Evolutionary conservation across 2,797 vertebrate species (phyloP).

Genomic region (Gastrophryne carolinensis): DNA sequence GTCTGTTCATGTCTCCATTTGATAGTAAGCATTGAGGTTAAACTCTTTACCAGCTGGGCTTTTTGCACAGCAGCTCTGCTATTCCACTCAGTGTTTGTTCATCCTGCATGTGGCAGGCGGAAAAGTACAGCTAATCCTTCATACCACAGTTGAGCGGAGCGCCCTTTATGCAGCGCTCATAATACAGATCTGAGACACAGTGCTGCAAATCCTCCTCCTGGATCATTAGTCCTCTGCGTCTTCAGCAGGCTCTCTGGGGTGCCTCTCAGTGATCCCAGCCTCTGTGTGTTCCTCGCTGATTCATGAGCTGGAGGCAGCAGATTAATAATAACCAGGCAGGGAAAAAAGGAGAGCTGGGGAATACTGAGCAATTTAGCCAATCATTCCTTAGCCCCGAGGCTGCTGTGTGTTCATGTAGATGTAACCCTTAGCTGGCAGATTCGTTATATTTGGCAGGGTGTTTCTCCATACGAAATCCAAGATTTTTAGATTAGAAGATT

Average conservation of each 20-base stretch:
- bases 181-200: slow-evolving; percentile 43
- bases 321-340: slow-evolving; percentile 22
- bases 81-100: slow-evolving; percentile 52
- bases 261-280: slow-evolving; percentile 17
- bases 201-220: slow-evolving; percentile 40
- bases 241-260: slow-evolving; percentile 34
- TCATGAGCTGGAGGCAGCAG: slow-evolving; percentile 15
- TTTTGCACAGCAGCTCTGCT: slow-evolving; percentile 26
- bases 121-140: slow-evolving; percentile 52
- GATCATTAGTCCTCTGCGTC: slow-evolving; percentile 41
- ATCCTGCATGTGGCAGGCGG: slow-evolving; percentile 37
- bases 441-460: too few species aligned
- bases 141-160: slow-evolving; percentile 36
- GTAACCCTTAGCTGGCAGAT: neutral
- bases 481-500: too few species aligned
- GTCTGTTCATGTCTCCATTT: too few species aligned
- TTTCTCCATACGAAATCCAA: too few species aligned
- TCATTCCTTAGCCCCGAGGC: neutral
- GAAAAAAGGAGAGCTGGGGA: neutral
- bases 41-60: neutral
- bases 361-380: neutral
- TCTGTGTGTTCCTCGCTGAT: slow-evolving; percentile 33
- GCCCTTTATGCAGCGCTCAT: slow-evolving; percentile 33
- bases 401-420: neutral
- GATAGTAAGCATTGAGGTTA: neutral